Base-by-base conservation (phyloP, 1,140 invertebrate species). In the Sarcophaga peregrina region DNA sequence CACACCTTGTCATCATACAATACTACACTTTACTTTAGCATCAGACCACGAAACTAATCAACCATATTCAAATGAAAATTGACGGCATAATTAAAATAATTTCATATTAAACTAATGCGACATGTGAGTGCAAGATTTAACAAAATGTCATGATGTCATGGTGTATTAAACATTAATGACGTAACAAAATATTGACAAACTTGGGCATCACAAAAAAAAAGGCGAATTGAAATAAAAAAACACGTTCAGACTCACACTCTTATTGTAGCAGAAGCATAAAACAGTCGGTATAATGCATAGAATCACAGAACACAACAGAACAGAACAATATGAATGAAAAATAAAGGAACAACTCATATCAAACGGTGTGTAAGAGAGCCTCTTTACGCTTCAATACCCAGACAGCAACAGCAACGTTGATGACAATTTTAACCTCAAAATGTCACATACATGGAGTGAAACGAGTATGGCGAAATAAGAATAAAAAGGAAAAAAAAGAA, bases 131-230 rank as follows among this genome's bases (percentile, higher is more conserved):
- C 54, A 58, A 58, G 54, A 58, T 58, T 58, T 58, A 58, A 58
- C 54, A 58, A 58, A 58, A 58, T 58, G 54, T 58, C 54, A 58
- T n/a, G n/a, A 58, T 58, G 54, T 58, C 54, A 58, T n/a, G n/a
- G 54, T 58, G n/a, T 58, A 58, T 58, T 58, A n/a, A 58, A 58
- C 54, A 58, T 58, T 15, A 58, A 58, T 58, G 54, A 58, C 54
- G n/a, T n/a, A 58, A 58, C 13, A n/a, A 58, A 58, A 58, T n/a
- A 58, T 58, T 58, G 54, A 58, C 54, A 58, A 58, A 15, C 54
- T 13, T 58, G 54, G 54, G 54, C 54, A 58, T 37, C 25, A 37
- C 25, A 58, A 58, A 58, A 58, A 58, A 58, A 58, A 58, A 52
- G 15, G 1, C n/a, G 54, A 58, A 58, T n/a, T 58, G 54, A 58